A percentile compares a stretch with the other conserved stretches of the same genome.
Conservation (phyloP, 1,140 invertebrate genomes). For the Venturia canescens region DNA sequence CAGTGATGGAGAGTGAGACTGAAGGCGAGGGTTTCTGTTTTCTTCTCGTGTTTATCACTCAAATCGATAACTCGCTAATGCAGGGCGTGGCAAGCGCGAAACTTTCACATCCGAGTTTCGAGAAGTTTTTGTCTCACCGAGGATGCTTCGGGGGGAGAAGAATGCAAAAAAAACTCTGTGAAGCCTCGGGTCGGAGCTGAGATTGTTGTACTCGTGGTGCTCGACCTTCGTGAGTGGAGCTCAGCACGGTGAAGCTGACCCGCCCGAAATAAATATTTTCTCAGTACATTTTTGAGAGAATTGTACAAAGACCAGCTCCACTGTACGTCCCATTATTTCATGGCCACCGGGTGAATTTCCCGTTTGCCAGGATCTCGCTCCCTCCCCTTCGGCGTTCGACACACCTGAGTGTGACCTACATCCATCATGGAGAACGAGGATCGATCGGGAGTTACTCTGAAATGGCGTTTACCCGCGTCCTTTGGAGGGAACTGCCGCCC, state of each 20-base stretch:
- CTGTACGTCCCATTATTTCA: not conserved
- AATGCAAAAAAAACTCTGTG: too few species aligned
- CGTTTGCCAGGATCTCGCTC: not conserved
- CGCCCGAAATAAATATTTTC: not conserved
- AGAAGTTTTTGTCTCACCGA: too few species aligned
- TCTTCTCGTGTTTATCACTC: too few species aligned
- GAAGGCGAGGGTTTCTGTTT: too few species aligned
- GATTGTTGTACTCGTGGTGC: not conserved
- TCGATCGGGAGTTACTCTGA: slow-evolving; percentile 21
- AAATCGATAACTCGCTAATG: too few species aligned
- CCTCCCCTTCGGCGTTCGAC: not conserved
- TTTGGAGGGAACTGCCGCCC: not conserved
- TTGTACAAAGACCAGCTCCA: not conserved
- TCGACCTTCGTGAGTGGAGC: not conserved
- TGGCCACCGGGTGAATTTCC: slow-evolving; percentile 1
- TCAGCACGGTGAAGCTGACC: not conserved
- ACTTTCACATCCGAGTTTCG: too few species aligned
- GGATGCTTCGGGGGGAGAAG: too few species aligned
- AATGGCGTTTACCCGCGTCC: not conserved
- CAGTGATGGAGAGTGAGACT: too few species aligned
- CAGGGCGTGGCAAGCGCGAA: too few species aligned
- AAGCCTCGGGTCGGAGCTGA: too few species aligned
- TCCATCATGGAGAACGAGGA: slow-evolving; percentile 35
- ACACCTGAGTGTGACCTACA: slow-evolving; percentile 49
- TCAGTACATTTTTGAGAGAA: too few species aligned